phyloP scores from a whole-genome alignment of 2,113 vertebrate species.

The Polyodon spathula region DNA sequence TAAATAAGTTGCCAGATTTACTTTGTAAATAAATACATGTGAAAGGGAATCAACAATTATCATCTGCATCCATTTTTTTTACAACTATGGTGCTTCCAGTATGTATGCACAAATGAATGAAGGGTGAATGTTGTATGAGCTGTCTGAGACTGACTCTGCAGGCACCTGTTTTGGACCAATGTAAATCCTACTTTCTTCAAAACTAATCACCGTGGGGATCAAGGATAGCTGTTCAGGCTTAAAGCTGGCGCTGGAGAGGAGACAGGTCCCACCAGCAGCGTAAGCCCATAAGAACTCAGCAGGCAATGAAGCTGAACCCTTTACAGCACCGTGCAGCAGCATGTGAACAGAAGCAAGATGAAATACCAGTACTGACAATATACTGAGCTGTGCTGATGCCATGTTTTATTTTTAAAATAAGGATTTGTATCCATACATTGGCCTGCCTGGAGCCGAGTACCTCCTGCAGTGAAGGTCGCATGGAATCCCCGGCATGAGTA shows the following conservation, averaged over 20 bases:
- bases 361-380: constrained; percentile 32
- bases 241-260: constrained; percentile 50
- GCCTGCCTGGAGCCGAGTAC: constrained; percentile 23
- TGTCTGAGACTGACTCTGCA: constrained; percentile 23
- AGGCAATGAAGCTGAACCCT: constrained; percentile 36
- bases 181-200: constrained; percentile 55
- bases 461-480: constrained; percentile 24
- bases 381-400: constrained; percentile 26
- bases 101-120: too few species aligned
- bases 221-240: constrained; percentile 43
- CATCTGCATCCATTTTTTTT: too few species aligned
- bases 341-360: constrained; percentile 18
- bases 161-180: constrained; percentile 46
- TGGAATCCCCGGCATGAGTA: background rate
- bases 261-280: constrained; percentile 53
- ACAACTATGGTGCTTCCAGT: too few species aligned
- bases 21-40: too few species aligned
- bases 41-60: too few species aligned
- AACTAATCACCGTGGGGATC: constrained; percentile 57
- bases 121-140: background rate
- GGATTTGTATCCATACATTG: constrained; percentile 30
- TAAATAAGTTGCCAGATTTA: too few species aligned
- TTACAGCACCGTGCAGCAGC: constrained; percentile 26
- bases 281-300: constrained; percentile 33
- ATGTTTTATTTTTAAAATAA: constrained; percentile 15